These are phyloP conservation scores for Dendrophyllia cribrosa DNA, from an alignment of 64 coral and sea anemone species.

Conservation along the genomic window DNA sequence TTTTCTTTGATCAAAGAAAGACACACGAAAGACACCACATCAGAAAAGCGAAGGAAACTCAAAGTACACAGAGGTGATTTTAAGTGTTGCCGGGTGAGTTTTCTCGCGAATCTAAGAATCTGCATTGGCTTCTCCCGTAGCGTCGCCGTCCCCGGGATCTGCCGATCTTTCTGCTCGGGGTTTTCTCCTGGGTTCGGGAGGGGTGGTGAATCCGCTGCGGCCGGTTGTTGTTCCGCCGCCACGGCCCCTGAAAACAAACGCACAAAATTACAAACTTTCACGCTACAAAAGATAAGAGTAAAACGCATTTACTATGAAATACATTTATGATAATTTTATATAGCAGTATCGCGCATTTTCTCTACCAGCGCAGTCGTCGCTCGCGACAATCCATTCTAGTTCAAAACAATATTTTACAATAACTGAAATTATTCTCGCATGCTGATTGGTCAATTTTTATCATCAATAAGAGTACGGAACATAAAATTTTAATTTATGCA, in stretches of 20 bases:
- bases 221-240: not conserved
- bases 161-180: conserved; percentile 27
- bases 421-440: too few species aligned
- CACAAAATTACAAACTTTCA: not conserved
- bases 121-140: conserved; percentile 4
- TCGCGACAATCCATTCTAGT: not conserved
- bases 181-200: conserved; percentile 72
- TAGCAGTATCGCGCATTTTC: too few species aligned
- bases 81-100: conserved; percentile 4
- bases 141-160: conserved; percentile 28
- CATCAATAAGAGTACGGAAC: too few species aligned
- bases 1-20: not conserved
- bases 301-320: not conserved
- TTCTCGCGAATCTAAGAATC: not conserved
- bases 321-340: not conserved
- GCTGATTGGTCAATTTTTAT: too few species aligned
- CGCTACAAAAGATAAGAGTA: not conserved
- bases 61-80: not conserved
- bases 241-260: conserved; percentile 59
- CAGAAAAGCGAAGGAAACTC: not conserved
- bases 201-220: conserved; percentile 76
- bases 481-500: too few species aligned
- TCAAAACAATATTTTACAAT: not conserved
- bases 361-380: not conserved
- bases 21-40: not conserved